Evolutionary conservation across 2,888 invertebrate genomes (phyloP).

Genomic region (Cheilosia soror): DNA sequence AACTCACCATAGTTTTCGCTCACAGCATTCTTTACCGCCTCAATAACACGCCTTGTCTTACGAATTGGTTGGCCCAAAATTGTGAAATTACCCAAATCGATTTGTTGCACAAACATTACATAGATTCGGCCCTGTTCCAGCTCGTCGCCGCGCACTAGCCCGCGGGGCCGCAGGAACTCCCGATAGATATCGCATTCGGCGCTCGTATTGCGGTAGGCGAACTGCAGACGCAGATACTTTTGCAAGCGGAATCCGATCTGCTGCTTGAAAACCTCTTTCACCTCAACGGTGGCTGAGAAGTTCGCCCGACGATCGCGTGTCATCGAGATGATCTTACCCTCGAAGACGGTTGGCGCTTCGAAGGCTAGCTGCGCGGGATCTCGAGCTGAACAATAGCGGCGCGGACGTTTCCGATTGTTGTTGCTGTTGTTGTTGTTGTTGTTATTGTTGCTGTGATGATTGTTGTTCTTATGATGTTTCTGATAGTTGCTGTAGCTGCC

Average conservation of each 20-base stretch:
- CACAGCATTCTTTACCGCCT: constrained; percentile 82
- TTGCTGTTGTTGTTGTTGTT: constrained; percentile 50
- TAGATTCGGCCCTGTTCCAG: constrained; percentile 82
- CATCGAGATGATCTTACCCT: constrained; percentile 87
- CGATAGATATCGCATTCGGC: constrained; percentile 84
- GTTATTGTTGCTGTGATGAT: constrained; percentile 65
- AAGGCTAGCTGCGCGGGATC: constrained; percentile 88
- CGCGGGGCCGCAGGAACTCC: constrained; percentile 81
- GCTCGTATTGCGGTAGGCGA: constrained; percentile 81
- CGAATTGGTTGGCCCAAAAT: constrained; percentile 83
- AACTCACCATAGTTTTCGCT: constrained; percentile 84
- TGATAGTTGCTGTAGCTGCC: constrained; percentile 76
- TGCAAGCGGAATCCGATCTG: constrained; percentile 83
- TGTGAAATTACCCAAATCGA: constrained; percentile 82
- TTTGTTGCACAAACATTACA: constrained; percentile 83
- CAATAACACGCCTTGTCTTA: constrained; percentile 80
- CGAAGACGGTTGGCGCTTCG: constrained; percentile 87
- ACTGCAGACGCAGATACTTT: constrained; percentile 81
- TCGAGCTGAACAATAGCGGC: constrained; percentile 86
- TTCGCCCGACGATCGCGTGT: constrained; percentile 85
- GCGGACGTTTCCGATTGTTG: constrained; percentile 77
- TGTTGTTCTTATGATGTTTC: constrained; percentile 55
- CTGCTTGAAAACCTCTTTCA: constrained; percentile 87
- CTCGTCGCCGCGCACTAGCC: constrained; percentile 81
- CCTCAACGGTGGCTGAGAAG: constrained; percentile 88